phyloP scores from a whole-genome alignment of 2,113 vertebrate genomes.

The Colossoma macropomum region DNA sequence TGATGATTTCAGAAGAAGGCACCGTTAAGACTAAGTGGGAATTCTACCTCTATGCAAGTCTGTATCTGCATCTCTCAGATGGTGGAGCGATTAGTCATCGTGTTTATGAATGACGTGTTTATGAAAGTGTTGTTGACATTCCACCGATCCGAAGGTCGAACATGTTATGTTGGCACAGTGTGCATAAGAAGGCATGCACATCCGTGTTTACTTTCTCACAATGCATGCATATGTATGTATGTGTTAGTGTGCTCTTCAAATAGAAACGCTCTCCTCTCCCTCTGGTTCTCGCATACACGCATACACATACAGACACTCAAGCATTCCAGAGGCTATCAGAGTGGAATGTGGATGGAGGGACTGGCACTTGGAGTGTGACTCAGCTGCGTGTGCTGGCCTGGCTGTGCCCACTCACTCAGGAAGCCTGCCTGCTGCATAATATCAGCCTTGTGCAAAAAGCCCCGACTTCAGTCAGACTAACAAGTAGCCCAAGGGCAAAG shows the following conservation, averaged over 20 bases:
- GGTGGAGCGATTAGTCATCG: slow-evolving; percentile 63
- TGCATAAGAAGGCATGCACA: slow-evolving; percentile 39
- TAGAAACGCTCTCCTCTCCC: neutral
- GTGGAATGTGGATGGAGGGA: slow-evolving; percentile 72
- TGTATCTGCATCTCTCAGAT: slow-evolving; percentile 70
- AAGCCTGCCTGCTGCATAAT: slow-evolving; percentile 53
- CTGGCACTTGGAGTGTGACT: slow-evolving; percentile 74
- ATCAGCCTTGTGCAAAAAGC: slow-evolving; percentile 67
- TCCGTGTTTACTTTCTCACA: slow-evolving; percentile 73
- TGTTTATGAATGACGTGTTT: slow-evolving; percentile 61
- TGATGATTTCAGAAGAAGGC: neutral
- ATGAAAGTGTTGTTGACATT: slow-evolving; percentile 68
- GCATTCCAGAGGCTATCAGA: slow-evolving; percentile 75
- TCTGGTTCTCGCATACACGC: slow-evolving; percentile 52
- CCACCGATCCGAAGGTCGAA: slow-evolving; percentile 60
- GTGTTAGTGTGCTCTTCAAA: slow-evolving; percentile 14
- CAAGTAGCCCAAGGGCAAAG: slow-evolving; percentile 71
- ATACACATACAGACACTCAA: slow-evolving; percentile 48
- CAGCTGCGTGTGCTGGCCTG: slow-evolving; percentile 69
- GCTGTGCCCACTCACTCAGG: slow-evolving; percentile 57
- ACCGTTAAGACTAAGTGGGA: slow-evolving; percentile 30
- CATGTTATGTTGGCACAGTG: slow-evolving; percentile 51
- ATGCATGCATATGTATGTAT: slow-evolving; percentile 28
- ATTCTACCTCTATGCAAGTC: slow-evolving; percentile 70
- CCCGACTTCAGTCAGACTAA: slow-evolving; percentile 73